Base-by-base conservation (phyloP, 2,797 vertebrate genomes). In the Poeciliopsis gracilis region DNA sequence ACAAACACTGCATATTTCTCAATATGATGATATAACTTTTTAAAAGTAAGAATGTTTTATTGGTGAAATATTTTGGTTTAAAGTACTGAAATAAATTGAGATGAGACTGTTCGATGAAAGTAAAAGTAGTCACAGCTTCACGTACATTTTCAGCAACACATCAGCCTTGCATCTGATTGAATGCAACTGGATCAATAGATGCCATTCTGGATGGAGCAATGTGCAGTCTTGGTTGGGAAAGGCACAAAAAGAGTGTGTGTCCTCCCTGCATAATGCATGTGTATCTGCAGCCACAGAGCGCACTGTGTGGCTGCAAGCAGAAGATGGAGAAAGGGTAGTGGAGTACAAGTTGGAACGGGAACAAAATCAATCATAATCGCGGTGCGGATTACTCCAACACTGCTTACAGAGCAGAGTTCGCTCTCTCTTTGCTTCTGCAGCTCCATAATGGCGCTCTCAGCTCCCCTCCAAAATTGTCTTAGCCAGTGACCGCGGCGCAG, bases 311-410 rank as follows among this genome's bases (percentile, higher is more conserved):
- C 77, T 59, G 79, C 2, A 38, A 85, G 80, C 51, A 76, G 73
- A 74, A 73, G 85, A 88, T 49, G 81, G 55, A 43, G 71, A 82
- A 80, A 80, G 81, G 80, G 84, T 85, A 84, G 83, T 2, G 71
- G 69, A 88, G 84, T 78, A 82, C 38, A 72, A 88, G 84, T 82
- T 90, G 86, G 87, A 92, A 82, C 18, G 43, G 77, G 86, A 87
- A 85, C 86, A 89, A 86, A 91, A 95, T 95, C 94, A 92, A 94
- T 95, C 94, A 93, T 91, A 91, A 90, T 92, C 81, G 76, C 82
- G 72, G 87, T 75, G 89, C 59, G 79, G 88, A 91, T 93, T 91
- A 90, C 90, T 90, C 83, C 77, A 78, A 85, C 81, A 43, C 87
- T 85, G 90, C 92, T 92, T 92, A 92, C 90, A 85, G 88, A 93